phyloP scores from a whole-genome alignment of 1,140 invertebrate species.

The Pantala flavescens region DNA sequence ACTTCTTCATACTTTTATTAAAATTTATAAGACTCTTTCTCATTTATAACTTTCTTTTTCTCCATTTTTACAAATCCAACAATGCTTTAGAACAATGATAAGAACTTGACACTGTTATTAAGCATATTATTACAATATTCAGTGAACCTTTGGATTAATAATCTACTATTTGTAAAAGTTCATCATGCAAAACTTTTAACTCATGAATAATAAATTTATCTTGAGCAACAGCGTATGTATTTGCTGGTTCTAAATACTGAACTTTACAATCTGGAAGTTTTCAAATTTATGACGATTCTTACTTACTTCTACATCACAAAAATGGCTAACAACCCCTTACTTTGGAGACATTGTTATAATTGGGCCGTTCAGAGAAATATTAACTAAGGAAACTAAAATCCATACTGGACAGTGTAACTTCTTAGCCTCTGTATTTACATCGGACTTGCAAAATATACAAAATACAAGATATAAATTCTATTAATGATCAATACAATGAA shows the following conservation, averaged over 20 bases:
- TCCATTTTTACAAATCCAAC: neutral
- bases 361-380: neutral
- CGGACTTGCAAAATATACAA: neutral
- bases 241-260: neutral
- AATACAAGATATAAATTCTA: conserved; percentile 5
- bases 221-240: neutral
- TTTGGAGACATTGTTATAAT: neutral
- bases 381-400: neutral
- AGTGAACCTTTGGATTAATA: neutral
- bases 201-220: neutral
- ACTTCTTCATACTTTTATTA: neutral
- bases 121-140: neutral
- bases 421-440: neutral
- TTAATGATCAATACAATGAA: conserved; percentile 7
- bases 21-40: neutral
- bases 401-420: neutral
- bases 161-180: neutral
- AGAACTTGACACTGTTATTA: neutral
- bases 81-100: neutral
- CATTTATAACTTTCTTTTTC: neutral
- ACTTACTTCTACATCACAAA: too few relatives aligned
- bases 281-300: neutral
- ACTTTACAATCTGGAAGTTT: neutral
- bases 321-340: neutral
- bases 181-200: neutral